These are phyloP conservation scores for Polypedilum pembai DNA, from an alignment of 1,140 invertebrate species.

Conservation along the genomic window DNA sequence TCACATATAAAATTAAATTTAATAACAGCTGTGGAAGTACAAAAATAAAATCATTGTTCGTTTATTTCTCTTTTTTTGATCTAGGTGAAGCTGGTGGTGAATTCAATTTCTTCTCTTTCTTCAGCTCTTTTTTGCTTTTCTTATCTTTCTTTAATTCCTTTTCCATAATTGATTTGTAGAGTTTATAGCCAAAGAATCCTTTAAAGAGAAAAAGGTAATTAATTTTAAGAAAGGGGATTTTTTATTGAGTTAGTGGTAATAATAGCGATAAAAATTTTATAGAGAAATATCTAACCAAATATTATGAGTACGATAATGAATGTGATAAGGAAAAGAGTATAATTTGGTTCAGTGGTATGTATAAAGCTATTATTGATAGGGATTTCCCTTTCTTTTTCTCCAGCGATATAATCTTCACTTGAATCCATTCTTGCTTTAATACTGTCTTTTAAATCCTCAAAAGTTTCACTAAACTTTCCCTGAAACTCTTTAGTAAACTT, in stretches of 20 bases:
- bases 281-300: conserved; percentile 5
- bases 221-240: background rate
- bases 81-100: background rate
- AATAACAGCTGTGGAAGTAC: too few relatives aligned
- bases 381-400: background rate
- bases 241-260: background rate
- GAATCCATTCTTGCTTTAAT: background rate
- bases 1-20: too few relatives aligned
- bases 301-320: background rate
- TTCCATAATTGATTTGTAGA: conserved; percentile 66
- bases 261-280: background rate
- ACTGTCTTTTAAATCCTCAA: background rate
- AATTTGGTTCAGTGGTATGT: background rate
- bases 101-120: conserved; percentile 37
- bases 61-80: background rate
- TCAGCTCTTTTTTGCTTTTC: conserved; percentile 57
- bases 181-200: conserved; percentile 77
- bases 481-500: background rate
- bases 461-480: background rate
- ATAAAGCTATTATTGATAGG: background rate
- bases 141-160: conserved; percentile 48
- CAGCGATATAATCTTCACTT: background rate
- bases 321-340: background rate
- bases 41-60: too few relatives aligned
- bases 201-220: conserved; percentile 44